Percentiles rank a stretch among this genome's conserved stretches.
Evolutionary conservation across 2,797 vertebrate species (phyloP).

Genomic region (Notoglanidium macrostoma): DNA sequence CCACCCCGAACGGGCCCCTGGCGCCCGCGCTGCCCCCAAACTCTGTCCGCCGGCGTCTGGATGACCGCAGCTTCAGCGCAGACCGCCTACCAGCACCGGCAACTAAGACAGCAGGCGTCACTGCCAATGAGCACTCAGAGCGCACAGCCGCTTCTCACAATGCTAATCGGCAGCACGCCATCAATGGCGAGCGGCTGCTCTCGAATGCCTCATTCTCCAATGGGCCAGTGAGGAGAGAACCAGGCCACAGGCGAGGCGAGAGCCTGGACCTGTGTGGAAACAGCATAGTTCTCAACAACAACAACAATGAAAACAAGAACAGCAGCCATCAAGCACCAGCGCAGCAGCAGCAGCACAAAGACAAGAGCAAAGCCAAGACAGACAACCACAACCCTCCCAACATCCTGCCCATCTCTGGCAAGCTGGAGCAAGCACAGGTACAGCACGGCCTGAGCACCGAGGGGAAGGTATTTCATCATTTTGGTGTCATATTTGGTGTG

Average conservation of each 20-base stretch:
- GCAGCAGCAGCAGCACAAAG: constrained; percentile 74
- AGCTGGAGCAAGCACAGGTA: constrained; percentile 80
- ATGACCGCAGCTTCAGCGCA: constrained; percentile 76
- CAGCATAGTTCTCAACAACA: constrained; percentile 68
- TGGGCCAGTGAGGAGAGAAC: constrained; percentile 72
- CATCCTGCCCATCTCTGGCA: constrained; percentile 83
- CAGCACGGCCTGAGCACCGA: constrained; percentile 33
- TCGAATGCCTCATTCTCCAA: constrained; percentile 82
- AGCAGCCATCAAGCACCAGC: constrained; percentile 67
- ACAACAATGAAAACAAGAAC: constrained; percentile 79
- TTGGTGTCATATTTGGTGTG: background rate
- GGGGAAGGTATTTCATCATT: constrained; percentile 26
- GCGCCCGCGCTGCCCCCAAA: constrained; percentile 64
- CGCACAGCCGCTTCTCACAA: constrained; percentile 36
- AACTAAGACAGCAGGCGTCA: constrained; percentile 55
- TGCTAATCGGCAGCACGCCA: constrained; percentile 41
- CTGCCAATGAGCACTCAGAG: constrained; percentile 53
- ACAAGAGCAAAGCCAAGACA: constrained; percentile 58
- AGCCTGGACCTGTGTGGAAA: constrained; percentile 79
- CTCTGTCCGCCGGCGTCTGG: constrained; percentile 53
- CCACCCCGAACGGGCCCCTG: constrained; percentile 69
- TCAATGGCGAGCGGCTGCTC: constrained; percentile 56
- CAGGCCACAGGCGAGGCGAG: constrained; percentile 48
- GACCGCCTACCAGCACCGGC: constrained; percentile 61
- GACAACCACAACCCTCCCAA: constrained; percentile 74